phyloP scores from a whole-genome alignment of 2,888 invertebrate genomes.

The Hemithea aestivaria region DNA sequence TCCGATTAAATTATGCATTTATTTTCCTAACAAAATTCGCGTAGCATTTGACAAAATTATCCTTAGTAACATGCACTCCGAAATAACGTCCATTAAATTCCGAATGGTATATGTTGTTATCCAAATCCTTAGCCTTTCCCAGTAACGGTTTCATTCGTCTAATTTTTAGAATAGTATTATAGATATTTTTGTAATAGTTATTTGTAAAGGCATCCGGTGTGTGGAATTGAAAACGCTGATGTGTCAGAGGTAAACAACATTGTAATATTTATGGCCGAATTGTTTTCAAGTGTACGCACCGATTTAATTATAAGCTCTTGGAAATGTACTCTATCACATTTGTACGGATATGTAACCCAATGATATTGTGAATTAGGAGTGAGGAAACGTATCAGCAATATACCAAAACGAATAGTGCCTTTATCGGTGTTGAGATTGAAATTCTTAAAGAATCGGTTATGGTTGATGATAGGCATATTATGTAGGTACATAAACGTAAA shows the following conservation, averaged over 20 bases:
- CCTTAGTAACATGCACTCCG: slow-evolving; percentile 35
- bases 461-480: slow-evolving; percentile 48
- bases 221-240: slow-evolving; percentile 35
- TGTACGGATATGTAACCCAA: slow-evolving; percentile 60
- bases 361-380: slow-evolving; percentile 74
- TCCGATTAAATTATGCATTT: slow-evolving; percentile 49
- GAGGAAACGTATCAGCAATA: slow-evolving; percentile 77
- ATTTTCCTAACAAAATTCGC: slow-evolving; percentile 52
- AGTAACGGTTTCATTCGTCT: slow-evolving; percentile 66
- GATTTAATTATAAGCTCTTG: slow-evolving; percentile 50
- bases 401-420: slow-evolving; percentile 78
- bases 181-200: slow-evolving; percentile 77
- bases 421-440: slow-evolving; percentile 56
- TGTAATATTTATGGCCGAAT: slow-evolving; percentile 20
- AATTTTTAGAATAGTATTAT: slow-evolving; percentile 73
- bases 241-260: slow-evolving; percentile 10
- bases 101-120: slow-evolving; percentile 73
- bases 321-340: slow-evolving; percentile 64
- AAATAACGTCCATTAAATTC: slow-evolving; percentile 48
- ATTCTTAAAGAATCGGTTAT: slow-evolving; percentile 51
- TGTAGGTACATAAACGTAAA: slow-evolving; percentile 37
- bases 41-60: slow-evolving; percentile 43
- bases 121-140: slow-evolving; percentile 74
- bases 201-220: slow-evolving; percentile 46
- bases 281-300: slow-evolving; percentile 38